phyloP scores from a whole-genome alignment of 2,797 vertebrate genomes.

The Hemibagrus guttatus region DNA sequence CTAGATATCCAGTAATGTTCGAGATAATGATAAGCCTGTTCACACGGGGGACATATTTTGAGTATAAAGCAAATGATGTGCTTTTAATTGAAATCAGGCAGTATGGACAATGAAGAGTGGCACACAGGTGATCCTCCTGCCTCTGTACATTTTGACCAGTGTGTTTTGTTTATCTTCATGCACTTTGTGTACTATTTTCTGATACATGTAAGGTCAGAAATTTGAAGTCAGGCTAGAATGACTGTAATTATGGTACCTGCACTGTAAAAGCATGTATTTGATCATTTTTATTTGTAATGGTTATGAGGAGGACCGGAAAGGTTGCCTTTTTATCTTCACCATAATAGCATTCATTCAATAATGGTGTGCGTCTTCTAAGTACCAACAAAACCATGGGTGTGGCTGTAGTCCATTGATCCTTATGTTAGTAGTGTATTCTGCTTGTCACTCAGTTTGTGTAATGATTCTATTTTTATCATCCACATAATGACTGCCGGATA shows the following conservation, averaged over 20 bases:
- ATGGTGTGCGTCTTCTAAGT: background rate
- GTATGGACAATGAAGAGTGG: background rate
- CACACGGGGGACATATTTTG: background rate
- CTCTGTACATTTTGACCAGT: slow-evolving; percentile 19
- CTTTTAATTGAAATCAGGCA: slow-evolving; percentile 10
- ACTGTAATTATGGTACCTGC: slow-evolving; percentile 18
- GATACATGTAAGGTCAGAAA: slow-evolving; percentile 2
- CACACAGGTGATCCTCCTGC: slow-evolving; percentile 8
- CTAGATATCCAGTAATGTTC: slow-evolving; percentile 13
- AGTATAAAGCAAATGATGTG: background rate
- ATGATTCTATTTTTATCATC: background rate
- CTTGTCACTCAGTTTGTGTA: background rate
- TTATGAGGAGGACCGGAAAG: background rate
- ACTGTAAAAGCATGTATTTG: slow-evolving; percentile 32
- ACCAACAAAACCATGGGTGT: background rate
- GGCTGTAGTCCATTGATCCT: background rate
- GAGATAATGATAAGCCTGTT: slow-evolving; percentile 14
- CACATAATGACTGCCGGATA: background rate
- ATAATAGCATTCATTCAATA: background rate
- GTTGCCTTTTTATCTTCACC: background rate
- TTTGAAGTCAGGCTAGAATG: background rate
- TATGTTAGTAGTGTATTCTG: background rate
- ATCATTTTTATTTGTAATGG: background rate
- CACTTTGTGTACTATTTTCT: slow-evolving; percentile 25
- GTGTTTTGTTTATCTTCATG: slow-evolving; percentile 14